phyloP scores from a whole-genome alignment of 1,140 invertebrate genomes.

The Brachionus sp. region DNA sequence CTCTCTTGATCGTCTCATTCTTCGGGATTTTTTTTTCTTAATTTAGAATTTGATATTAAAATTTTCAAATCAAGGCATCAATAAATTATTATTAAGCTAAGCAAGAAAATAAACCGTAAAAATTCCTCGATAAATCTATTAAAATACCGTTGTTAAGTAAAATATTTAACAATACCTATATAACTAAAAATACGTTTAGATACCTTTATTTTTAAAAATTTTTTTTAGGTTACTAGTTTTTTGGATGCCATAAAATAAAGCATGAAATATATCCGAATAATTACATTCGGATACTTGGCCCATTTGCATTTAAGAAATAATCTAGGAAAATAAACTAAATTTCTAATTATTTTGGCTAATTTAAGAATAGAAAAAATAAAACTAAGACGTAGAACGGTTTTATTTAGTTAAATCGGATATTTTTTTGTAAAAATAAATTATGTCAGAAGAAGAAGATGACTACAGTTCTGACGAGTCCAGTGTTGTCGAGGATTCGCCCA shows the following conservation, averaged over 20 bases:
- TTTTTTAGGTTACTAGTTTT: not conserved
- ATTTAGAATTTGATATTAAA: not conserved
- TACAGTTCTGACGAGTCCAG: constrained; percentile 42
- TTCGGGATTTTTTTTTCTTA: not conserved
- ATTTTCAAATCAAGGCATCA: not conserved
- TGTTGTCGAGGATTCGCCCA: not conserved
- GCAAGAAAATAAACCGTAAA: not conserved
- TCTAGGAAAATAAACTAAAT: not conserved
- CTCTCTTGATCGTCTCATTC: too few species aligned
- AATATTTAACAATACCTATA: constrained; percentile 5
- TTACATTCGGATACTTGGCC: not conserved
- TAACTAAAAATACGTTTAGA: not conserved
- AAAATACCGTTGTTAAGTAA: not conserved
- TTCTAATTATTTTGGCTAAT: not conserved
- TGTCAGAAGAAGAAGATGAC: constrained; percentile 43
- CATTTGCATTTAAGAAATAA: not conserved
- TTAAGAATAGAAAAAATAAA: not conserved
- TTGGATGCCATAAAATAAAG: not conserved
- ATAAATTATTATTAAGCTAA: not conserved
- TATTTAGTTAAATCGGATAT: not conserved
- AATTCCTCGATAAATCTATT: not conserved
- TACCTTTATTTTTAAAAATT: not conserved
- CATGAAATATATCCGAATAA: not conserved
- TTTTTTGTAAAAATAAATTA: not conserved
- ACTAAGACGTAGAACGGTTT: too few species aligned